phyloP scores from a whole-genome alignment of 2,797 vertebrate species.

The Ataeniobius toweri region DNA sequence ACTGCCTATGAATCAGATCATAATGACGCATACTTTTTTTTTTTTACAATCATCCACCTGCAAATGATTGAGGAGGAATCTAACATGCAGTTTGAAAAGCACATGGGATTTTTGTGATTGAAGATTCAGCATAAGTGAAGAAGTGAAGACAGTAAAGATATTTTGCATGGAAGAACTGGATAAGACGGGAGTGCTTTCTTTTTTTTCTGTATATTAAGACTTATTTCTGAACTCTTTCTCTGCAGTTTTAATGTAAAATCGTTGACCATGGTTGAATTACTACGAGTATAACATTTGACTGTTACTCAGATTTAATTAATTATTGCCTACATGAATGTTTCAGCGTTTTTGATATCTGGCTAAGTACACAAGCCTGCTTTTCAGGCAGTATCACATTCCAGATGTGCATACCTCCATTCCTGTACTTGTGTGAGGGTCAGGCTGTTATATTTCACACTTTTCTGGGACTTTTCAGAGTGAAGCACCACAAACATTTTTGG shows the following conservation, averaged over 20 bases:
- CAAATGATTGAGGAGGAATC: constrained; percentile 3
- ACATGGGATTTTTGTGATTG: neutral
- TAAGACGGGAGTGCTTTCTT: constrained; percentile 18
- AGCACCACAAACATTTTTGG: constrained; percentile 54
- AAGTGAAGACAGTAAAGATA: constrained; percentile 2
- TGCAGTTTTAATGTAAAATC: constrained; percentile 4
- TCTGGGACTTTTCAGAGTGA: constrained; percentile 48
- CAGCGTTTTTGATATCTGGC: neutral
- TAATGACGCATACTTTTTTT: neutral
- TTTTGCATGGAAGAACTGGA: constrained; percentile 5
- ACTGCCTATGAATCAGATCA: constrained; percentile 28
- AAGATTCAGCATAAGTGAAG: constrained; percentile 17
- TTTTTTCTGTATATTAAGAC: constrained; percentile 63
- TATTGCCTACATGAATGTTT: neutral
- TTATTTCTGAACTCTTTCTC: constrained; percentile 45
- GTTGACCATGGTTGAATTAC: neutral
- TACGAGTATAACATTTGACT: neutral
- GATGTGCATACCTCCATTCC: constrained; percentile 19
- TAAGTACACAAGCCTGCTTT: constrained; percentile 6
- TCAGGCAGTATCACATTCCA: constrained; percentile 23
- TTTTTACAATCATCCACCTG: constrained; percentile 4
- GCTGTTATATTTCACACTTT: constrained; percentile 70
- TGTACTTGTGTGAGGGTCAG: constrained; percentile 18
- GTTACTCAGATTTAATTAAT: neutral
- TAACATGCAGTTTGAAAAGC: constrained; percentile 5